Percentiles rank a stretch among this genome's conserved stretches.
phyloP scores from a whole-genome alignment of 1,140 invertebrate genomes.

The Zaprionus tsacasi region DNA sequence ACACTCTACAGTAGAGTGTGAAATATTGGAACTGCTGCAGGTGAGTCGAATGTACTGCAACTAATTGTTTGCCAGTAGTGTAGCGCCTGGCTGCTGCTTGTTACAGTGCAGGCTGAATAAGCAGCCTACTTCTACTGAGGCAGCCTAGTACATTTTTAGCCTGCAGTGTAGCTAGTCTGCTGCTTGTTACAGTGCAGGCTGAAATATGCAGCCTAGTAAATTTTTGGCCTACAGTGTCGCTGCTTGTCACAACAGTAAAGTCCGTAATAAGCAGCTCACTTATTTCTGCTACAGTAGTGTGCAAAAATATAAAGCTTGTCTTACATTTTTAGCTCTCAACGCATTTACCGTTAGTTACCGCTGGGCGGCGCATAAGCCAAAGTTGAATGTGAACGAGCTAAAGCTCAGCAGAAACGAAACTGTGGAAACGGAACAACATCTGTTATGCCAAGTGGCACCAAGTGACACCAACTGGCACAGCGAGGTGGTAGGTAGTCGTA shows the following conservation, averaged over 20 bases:
- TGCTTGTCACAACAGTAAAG: neutral
- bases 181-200: neutral
- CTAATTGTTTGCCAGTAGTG: neutral
- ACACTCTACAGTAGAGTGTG: neutral
- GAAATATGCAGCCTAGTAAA: neutral
- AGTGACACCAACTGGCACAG: conserved; percentile 26
- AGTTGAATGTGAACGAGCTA: neutral
- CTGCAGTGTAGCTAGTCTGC: neutral
- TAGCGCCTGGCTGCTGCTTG: neutral
- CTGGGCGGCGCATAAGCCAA: conserved; percentile 7
- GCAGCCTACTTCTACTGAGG: neutral
- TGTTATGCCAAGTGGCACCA: conserved; percentile 76
- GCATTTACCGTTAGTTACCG: neutral
- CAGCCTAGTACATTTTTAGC: neutral
- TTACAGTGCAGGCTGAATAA: neutral
- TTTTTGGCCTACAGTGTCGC: neutral
- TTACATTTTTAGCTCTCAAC: neutral
- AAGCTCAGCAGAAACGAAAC: conserved; percentile 31
- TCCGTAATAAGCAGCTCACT: neutral
- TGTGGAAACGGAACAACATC: conserved; percentile 68
- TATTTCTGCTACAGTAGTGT: neutral
- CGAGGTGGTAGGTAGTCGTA: conserved; percentile 60
- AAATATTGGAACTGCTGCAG: neutral
- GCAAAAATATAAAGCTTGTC: neutral
- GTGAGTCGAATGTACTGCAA: no score